Evolutionary conservation across 2,113 vertebrate genomes (phyloP), one percentile per base, ranked within the genome.

Genomic region (Aramus guarauna): DNA sequence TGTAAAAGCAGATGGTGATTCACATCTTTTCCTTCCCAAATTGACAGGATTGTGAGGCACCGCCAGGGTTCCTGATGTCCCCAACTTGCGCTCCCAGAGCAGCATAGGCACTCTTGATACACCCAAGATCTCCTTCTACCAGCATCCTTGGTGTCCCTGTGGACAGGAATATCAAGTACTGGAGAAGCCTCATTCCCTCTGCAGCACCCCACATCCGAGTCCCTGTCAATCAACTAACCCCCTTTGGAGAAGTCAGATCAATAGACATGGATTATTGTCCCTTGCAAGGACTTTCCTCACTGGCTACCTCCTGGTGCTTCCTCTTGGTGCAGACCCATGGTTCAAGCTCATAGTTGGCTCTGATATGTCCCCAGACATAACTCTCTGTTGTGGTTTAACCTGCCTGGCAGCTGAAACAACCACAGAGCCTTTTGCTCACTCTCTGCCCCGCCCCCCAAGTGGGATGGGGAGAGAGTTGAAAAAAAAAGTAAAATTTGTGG

Each of bases 321-420:
- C 4, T 76, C 12, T 68, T 84, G 27, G 19, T 55, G 32, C 43
- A 77, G 37, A 63, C 3, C 2, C 4, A 52, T 37, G 8, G 9
- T 69, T 85, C 39, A 82, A 45, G 26, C 9, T 60, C 39, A 34
- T 5, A 50, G 14, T 3, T 77, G 55, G 6, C 26, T 77, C 55
- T 32, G 37, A 32, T 55, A 22, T 0, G 0, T 69, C 26, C n/a
- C 2, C 2, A 50, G 48, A 41, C 0, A 4, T 21, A 18, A 29
- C 13, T 56, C 85, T 91, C 50, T 52, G 50, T 52, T 52, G 50
- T 52, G 50, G 50, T 52, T 52, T 52, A 52, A 26, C 50, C 24
- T 52, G 50, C 50, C 50, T 26, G 24, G 50, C 50, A 52, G 14
- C 50, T 52, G 13, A 52, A 52, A 52, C 50, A 52, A 27, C 26